A percentile compares a stretch with the other conserved stretches of the same genome.
phyloP scores from a whole-genome alignment of 2,888 invertebrate genomes.

The Lottia gigantea region DNA sequence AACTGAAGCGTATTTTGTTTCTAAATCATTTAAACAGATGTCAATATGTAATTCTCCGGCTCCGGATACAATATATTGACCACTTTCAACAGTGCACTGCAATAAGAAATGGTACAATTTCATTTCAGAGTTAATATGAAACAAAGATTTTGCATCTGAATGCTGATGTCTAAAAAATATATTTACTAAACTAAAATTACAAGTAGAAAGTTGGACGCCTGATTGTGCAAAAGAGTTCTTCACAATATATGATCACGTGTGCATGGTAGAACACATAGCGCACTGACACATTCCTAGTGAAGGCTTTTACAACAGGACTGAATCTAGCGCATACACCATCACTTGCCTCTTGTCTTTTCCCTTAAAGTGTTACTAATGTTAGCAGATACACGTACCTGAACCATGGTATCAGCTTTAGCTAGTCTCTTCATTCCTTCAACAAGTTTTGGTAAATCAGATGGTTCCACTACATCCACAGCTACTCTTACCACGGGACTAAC shows the following conservation, averaged over 20 bases:
- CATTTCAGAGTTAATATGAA: too few species aligned
- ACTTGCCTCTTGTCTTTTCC: neutral
- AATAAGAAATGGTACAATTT: constrained; percentile 12
- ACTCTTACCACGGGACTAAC: constrained; percentile 99
- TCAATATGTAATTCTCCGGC: constrained; percentile 99
- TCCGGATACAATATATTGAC: constrained; percentile 99
- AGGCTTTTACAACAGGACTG: too few species aligned
- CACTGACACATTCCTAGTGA: too few species aligned
- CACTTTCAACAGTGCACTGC: constrained; percentile 98
- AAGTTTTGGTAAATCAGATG: constrained; percentile 97
- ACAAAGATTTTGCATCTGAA: too few species aligned
- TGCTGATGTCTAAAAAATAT: too few species aligned
- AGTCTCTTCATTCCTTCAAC: constrained; percentile 98
- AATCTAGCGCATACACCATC: neutral
- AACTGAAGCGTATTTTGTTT: constrained; percentile 99
- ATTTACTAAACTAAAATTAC: too few species aligned
- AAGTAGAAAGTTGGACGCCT: too few species aligned
- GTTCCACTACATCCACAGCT: constrained; percentile 98
- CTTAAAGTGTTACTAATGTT: neutral
- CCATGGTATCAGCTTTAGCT: constrained; percentile 99
- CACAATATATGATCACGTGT: too few species aligned
- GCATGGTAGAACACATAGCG: too few species aligned
- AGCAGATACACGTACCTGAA: constrained; percentile 69
- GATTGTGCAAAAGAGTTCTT: too few species aligned
- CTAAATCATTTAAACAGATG: constrained; percentile 95